Evolutionary conservation across 1,140 invertebrate species (phyloP).

Genomic region (Zaprionus gabonicus): DNA sequence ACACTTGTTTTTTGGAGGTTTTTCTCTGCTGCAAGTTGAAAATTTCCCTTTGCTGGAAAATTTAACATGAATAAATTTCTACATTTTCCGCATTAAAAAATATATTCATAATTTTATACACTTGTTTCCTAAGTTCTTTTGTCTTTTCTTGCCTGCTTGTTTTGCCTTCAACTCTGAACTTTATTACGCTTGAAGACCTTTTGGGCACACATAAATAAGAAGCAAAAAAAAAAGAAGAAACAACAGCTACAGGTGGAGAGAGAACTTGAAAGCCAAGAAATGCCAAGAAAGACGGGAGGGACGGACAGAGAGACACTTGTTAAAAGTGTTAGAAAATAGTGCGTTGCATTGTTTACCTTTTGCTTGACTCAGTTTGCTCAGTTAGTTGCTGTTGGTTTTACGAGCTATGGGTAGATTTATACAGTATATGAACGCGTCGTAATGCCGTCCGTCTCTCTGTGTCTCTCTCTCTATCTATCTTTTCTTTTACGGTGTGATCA

Average conservation of each 20-base stretch:
- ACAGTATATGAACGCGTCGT: slow-evolving; percentile 30
- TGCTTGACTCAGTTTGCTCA: slow-evolving; percentile 71
- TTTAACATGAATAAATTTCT: slow-evolving; percentile 1
- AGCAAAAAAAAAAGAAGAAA: slow-evolving; percentile 12
- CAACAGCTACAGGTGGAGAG: slow-evolving; percentile 28
- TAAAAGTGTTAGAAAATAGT: slow-evolving; percentile 82
- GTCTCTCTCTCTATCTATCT: background rate
- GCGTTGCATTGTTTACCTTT: slow-evolving; percentile 82
- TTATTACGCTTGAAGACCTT: slow-evolving; percentile 71
- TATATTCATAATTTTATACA: slow-evolving; percentile 42
- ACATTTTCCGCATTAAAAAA: slow-evolving; percentile 14
- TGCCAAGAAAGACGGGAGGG: slow-evolving; percentile 21
- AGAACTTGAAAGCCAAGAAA: slow-evolving; percentile 66
- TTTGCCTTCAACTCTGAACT: slow-evolving; percentile 80
- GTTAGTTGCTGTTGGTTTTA: slow-evolving; percentile 47
- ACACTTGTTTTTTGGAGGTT: background rate
- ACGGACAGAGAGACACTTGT: slow-evolving; percentile 67
- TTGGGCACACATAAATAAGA: slow-evolving; percentile 56
- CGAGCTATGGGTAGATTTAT: slow-evolving; percentile 54
- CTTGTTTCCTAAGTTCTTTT: slow-evolving; percentile 52
- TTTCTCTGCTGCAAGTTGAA: background rate
- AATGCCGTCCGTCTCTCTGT: background rate
- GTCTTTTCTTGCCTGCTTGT: slow-evolving; percentile 54
- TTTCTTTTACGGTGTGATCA: slow-evolving; percentile 59
- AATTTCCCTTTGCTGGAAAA: background rate